Evolutionary conservation across 1,140 invertebrate genomes (phyloP), one percentile per base, ranked within the genome.

Genomic region (Scylla paramamosain): DNA sequence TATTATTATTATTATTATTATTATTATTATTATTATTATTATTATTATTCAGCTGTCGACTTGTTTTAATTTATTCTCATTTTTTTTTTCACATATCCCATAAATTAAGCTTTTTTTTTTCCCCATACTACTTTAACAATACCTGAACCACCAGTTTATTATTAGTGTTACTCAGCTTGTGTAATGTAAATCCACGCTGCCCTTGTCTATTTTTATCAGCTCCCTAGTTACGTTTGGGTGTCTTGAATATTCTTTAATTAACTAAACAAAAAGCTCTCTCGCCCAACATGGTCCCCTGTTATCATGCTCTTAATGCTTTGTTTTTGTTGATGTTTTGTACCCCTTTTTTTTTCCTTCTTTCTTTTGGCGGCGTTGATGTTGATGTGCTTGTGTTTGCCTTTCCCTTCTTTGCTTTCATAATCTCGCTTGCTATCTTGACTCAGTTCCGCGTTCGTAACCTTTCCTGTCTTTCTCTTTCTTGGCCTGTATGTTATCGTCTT

Each of bases 381-480:
- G 52, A 59, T 59, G 52, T 59, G 52, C 52, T 59, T 59, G 16
- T 39, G 12, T 77, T 77, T n/a, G 12, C 8, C 67, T 77, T 77
- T 77, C 67, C 20, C 20, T 77, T 77, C 20, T 77, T 77, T 77
- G n/a, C 20, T 77, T 77, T 77, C 20, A 20, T 77, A n/a, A 25
- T 77, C n/a, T 77, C 25, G 6, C 67, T 8, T 2, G 67, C n/a
- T 77, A n/a, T 77, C 67, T n/a, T n/a, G 20, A 59, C 52, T 14
- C 52, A 59, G 52, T 59, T 77, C n/a, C n/a, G 20, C 67, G 20
- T 77, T 77, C 20, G 20, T 77, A 7, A 7, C 20, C 67, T 77
- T 77, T 77, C 67, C n/a, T 77, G 67, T n/a, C 20, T 77, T n/a
- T 77, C 67, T 77, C 25, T n/a, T 77, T 77, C 67, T 77, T 77